phyloP scores from a whole-genome alignment of 2,113 vertebrate genomes.

The Cyprinodon variegatus region DNA sequence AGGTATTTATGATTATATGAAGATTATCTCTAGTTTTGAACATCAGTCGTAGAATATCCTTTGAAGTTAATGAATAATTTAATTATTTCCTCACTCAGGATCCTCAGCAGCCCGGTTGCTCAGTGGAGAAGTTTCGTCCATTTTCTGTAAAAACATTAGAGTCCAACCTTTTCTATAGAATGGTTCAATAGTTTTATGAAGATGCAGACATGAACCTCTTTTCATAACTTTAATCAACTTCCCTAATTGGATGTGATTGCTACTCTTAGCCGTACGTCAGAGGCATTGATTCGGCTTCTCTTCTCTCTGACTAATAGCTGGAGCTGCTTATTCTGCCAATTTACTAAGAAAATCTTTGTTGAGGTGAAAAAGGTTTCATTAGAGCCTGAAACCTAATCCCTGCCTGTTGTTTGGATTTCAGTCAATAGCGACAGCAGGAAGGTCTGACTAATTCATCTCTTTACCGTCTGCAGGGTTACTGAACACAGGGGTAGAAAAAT shows the following conservation, averaged over 20 bases:
- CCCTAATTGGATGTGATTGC: slow-evolving; percentile 5
- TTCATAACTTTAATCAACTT: not conserved
- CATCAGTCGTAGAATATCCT: not conserved
- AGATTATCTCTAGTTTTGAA: not conserved
- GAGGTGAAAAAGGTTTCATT: slow-evolving; percentile 41
- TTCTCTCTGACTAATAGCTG: slow-evolving; percentile 43
- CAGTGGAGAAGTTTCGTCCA: not conserved
- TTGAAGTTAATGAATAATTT: not conserved
- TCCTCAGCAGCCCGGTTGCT: not conserved
- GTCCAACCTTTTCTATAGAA: not conserved
- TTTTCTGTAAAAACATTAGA: not conserved
- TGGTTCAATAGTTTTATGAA: not conserved
- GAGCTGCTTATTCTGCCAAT: slow-evolving; percentile 28
- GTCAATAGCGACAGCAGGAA: slow-evolving; percentile 60
- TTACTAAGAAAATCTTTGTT: slow-evolving; percentile 16
- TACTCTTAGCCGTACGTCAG: slow-evolving; percentile 28
- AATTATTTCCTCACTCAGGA: no score
- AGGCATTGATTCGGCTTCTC: slow-evolving; percentile 24
- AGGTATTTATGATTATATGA: not conserved
- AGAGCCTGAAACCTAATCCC: slow-evolving; percentile 47
- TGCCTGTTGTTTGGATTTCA: slow-evolving; percentile 63
- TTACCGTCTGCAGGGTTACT: slow-evolving; percentile 41
- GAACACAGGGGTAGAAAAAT: slow-evolving; percentile 37
- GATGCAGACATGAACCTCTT: not conserved
- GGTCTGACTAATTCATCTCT: slow-evolving; percentile 64